Base-by-base conservation (phyloP, 2,888 invertebrate species). In the Eremobia ochroleuca region DNA sequence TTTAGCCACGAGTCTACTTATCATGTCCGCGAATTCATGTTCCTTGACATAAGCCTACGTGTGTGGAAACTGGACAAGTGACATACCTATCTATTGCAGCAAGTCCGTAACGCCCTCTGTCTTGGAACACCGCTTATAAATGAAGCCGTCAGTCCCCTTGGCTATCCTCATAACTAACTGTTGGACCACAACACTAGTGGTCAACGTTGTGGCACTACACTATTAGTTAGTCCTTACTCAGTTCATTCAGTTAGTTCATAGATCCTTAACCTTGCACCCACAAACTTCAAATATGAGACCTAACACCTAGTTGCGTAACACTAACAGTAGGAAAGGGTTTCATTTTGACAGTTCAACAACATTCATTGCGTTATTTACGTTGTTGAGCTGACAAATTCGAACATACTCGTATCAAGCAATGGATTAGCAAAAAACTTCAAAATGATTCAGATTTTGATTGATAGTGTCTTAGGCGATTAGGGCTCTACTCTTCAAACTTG, bases 41-140 rank as follows among this genome's bases (percentile, higher is more conserved):
- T 49, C 21, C 18, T 65, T 37, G 25, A 34, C 21, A 21, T 15
- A 76, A 37, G 28, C 43, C 15, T 34, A 43, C 13, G 18, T 46
- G 4, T 34, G 2, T 49, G 21, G 6, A 21, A n/a, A 40, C 28
- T 40, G 37, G 64, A 64, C 43, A 18, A 52, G 43, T 43, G 28
- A 69, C 62, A 52, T 70, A 58, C 9, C 21, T 49, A 77, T 31
- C 21, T 21, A 62, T 65, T 34, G 66, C 61, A n/a, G n/a, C 18
- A 37, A n/a, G 62, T n/a, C 34, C 1, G 9, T 15, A n/a, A 43
- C 28, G 64, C 52, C 43, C 49, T 76, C 34, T 62, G 55, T 82
- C 73, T 84, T 83, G 59, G 70, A 49, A 55, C 62, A 64, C 73
- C 73, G 34, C 66, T 73, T 71, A 76, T 69, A 73, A 83, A 80